phyloP scores from a whole-genome alignment of 2,797 vertebrate species.

The Sibirionetta formosa region DNA sequence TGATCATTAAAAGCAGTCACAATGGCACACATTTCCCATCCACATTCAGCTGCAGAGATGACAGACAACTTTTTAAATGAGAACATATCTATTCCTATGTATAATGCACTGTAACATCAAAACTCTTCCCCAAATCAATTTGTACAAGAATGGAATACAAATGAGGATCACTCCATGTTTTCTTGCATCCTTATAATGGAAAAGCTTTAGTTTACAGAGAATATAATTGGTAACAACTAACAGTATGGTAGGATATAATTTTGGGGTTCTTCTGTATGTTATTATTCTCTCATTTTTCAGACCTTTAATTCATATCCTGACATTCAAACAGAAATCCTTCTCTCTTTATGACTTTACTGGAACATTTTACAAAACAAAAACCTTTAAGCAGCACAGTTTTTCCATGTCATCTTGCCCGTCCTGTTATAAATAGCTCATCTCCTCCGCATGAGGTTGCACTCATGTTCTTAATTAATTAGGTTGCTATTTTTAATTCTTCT shows the following conservation, averaged over 20 bases:
- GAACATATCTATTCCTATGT: background rate
- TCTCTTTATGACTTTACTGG: background rate
- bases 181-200: background rate
- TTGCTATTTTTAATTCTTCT: constrained; percentile 42
- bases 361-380: background rate
- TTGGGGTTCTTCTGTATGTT: background rate
- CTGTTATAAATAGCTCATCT: background rate
- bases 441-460: background rate
- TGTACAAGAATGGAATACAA: background rate
- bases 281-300: background rate
- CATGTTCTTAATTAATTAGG: background rate
- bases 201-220: background rate
- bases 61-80: constrained; percentile 1
- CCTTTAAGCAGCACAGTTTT: background rate
- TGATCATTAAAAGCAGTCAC: constrained; percentile 13
- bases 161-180: background rate
- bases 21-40: background rate
- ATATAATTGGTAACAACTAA: background rate
- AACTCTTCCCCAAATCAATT: background rate
- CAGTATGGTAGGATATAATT: background rate
- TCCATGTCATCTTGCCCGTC: background rate
- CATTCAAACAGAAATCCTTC: background rate
- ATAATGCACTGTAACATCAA: background rate
- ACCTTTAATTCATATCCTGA: background rate
- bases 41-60: background rate